Base-by-base conservation (phyloP, 2,797 vertebrate genomes). In the Coluber constrictor region DNA sequence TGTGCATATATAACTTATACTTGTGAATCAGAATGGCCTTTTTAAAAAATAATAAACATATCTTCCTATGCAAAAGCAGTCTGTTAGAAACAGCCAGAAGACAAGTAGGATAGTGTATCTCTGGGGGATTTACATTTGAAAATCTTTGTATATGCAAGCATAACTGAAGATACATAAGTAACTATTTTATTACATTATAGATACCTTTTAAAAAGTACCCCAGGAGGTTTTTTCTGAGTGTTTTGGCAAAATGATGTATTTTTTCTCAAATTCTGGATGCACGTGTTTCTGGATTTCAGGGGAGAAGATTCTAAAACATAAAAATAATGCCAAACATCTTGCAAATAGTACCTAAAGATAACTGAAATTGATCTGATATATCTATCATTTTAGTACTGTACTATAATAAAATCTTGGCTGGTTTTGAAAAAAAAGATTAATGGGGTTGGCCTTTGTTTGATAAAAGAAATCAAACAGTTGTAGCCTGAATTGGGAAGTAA, bases 251-350 rank as follows among this genome's bases (percentile, higher is more conserved):
- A 86, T 74, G 93, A 70, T 37, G 95, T 94, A 95, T 20, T 55
- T 32, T 87, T 91, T 55, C 93, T 91, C 94, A 87, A 74, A 60
- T 94, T 95, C 93, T 91, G 92, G 95, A 93, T 90, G 89, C 94
- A 95, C 88, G 0, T 94, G 92, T 95, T 96, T 95, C 87, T 95
- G 96, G 86, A 74, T 94, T 94, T 95, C 93, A 91, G 1, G 0
- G 56, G 95, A 97, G 93, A 96, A 95, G 94, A 29, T 94, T 95
- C 95, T 92, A 94, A 96, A 97, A 94, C 11, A 37, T 3, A 94
- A 32, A 96, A 97, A 86, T 5, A 94, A 57, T 10, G 27, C 5
- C 91, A 91, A 15, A 4, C n/a, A 25, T 1, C 7, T 70, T 93
- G 32, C 86, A 94, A 94, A 32, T 90, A 51, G 92, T 90, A 37